Conservation (phyloP, 2,113 vertebrate genomes). For the Protomyctophum bolini region DNA sequence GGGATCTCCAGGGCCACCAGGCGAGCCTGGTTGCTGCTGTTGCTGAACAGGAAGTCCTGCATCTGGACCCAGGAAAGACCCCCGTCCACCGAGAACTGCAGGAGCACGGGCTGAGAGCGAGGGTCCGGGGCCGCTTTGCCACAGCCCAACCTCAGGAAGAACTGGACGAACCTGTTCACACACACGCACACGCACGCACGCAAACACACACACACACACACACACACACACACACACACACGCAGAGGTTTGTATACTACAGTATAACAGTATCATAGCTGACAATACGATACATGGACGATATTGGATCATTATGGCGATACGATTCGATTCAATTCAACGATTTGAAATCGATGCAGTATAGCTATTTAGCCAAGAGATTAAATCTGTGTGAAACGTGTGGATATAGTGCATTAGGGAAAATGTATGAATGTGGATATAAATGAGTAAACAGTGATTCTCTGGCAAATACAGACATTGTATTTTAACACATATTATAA, state of each 20-base stretch:
- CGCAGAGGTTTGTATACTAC: neutral
- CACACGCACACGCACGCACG: neutral
- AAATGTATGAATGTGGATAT: too few relatives aligned
- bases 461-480: too few relatives aligned
- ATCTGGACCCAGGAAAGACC: constrained; percentile 92
- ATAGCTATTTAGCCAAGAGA: too few relatives aligned
- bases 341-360: too few relatives aligned
- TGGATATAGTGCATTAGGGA: too few relatives aligned
- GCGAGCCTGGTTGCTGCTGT: constrained; percentile 92
- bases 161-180: constrained; percentile 91
- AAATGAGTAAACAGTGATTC: too few relatives aligned
- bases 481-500: too few relatives aligned
- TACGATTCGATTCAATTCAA: too few relatives aligned
- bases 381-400: too few relatives aligned
- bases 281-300: too few relatives aligned
- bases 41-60: constrained; percentile 97
- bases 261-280: too few relatives aligned
- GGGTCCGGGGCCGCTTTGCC: constrained; percentile 94
- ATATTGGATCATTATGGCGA: too few relatives aligned
- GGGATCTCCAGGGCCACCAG: constrained; percentile 95
- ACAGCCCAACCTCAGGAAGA: constrained; percentile 96
- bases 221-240: neutral
- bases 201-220: neutral
- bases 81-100: constrained; percentile 93
- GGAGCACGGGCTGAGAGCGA: constrained; percentile 92